Conservation (phyloP, 2,797 vertebrate species). For the Myotis planiceps region DNA sequence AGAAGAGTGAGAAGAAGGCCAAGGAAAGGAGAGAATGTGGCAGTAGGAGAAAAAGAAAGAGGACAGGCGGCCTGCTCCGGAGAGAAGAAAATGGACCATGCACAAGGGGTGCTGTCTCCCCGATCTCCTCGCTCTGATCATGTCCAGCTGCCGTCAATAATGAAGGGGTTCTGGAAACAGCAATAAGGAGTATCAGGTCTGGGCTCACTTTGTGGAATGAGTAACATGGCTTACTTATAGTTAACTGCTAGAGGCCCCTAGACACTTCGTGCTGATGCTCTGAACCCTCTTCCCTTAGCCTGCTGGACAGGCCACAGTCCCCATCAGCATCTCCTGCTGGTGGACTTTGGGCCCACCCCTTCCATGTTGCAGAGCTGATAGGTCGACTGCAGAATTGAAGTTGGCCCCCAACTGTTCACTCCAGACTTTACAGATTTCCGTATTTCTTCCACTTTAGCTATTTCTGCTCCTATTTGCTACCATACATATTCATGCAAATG, state of each 20-base stretch:
- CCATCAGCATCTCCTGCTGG: neutral
- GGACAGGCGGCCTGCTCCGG: neutral
- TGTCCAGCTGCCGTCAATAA: neutral
- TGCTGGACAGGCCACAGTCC: neutral
- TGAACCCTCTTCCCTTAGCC: neutral
- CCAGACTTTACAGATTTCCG: constrained; percentile 51
- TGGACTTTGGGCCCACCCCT: neutral
- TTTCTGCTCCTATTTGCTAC: constrained; percentile 41
- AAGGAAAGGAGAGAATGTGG: constrained; percentile 4
- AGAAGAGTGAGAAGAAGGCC: neutral
- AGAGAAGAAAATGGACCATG: neutral
- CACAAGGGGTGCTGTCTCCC: neutral
- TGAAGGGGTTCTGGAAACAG: neutral
- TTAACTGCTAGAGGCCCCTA: neutral
- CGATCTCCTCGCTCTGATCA: neutral
- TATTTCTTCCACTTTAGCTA: constrained; percentile 25
- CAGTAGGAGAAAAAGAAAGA: neutral
- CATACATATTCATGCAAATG: constrained; percentile 51
- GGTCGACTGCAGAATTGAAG: neutral
- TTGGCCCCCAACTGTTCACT: constrained; percentile 16
- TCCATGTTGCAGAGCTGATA: neutral
- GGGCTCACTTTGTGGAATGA: neutral
- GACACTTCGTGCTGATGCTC: neutral
- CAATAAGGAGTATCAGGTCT: neutral
- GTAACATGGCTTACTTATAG: neutral